Percentiles rank a stretch among this genome's conserved stretches.
These are phyloP conservation scores for Calephelis perditalis DNA, from an alignment of 2,888 invertebrate species.

Conservation along the genomic window DNA sequence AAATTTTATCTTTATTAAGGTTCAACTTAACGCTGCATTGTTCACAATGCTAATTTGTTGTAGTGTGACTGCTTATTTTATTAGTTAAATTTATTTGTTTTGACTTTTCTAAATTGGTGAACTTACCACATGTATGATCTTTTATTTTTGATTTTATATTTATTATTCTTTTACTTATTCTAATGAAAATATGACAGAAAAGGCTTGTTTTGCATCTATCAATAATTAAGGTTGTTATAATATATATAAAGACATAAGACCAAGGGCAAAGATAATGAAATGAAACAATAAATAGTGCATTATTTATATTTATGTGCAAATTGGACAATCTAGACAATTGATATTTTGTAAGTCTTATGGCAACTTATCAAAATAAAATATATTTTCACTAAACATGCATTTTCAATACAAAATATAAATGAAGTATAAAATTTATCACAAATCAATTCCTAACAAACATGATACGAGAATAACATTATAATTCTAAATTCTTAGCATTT, in stretches of 20 bases:
- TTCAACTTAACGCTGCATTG: no score
- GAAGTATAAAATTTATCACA: slow-evolving; percentile 21
- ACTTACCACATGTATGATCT: no score
- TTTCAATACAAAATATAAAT: slow-evolving; percentile 3
- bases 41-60: no score
- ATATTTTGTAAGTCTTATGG: slow-evolving; percentile 8
- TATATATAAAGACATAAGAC: no score
- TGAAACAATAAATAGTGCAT: slow-evolving; percentile 25
- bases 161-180: background rate
- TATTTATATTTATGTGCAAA: slow-evolving; percentile 27
- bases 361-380: background rate
- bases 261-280: slow-evolving; percentile 4
- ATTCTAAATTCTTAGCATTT: background rate
- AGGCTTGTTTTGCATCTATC: background rate
- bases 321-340: slow-evolving; percentile 17
- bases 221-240: slow-evolving; percentile 1
- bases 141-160: no score
- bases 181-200: no score
- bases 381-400: slow-evolving; percentile 2
- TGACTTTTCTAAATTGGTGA: no score
- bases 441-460: slow-evolving; percentile 23
- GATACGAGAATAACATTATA: background rate
- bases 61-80: no score
- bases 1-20: no score
- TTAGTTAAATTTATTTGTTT: no score